Conservation (phyloP, 2,888 invertebrate genomes). For the Marronus borbonicus region DNA sequence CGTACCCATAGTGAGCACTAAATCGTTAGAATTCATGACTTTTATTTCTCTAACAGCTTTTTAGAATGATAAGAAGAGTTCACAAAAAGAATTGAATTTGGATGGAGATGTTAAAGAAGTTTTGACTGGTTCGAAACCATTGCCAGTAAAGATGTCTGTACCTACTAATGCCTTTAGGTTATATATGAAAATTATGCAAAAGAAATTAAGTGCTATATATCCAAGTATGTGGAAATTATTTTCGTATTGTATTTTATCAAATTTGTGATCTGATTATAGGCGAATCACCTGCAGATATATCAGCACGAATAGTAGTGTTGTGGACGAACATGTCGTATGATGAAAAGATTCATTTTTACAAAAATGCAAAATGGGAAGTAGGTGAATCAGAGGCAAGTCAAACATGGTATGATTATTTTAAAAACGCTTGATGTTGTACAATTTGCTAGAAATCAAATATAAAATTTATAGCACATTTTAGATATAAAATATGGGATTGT, state of each 20-base stretch:
- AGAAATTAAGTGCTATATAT: slow-evolving; percentile 69
- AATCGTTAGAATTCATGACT: background rate
- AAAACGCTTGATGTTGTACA: background rate
- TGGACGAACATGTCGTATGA: slow-evolving; percentile 70
- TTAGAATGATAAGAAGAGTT: background rate
- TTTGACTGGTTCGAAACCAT: background rate
- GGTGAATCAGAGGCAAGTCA: slow-evolving; percentile 50
- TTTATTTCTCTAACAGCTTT: background rate
- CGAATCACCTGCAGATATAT: slow-evolving; percentile 72
- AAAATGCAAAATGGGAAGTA: slow-evolving; percentile 66
- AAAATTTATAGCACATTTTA: too few species aligned
- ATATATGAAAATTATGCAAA: slow-evolving; percentile 72
- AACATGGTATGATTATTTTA: slow-evolving; percentile 1
- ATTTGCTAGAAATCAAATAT: background rate
- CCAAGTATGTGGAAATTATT: slow-evolving; percentile 62
- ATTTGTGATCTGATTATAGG: slow-evolving; percentile 59
- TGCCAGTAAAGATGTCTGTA: slow-evolving; percentile 63
- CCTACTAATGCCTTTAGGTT: slow-evolving; percentile 74
- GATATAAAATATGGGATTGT: too few species aligned
- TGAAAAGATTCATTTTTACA: slow-evolving; percentile 69
- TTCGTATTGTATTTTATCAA: background rate
- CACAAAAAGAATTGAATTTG: background rate
- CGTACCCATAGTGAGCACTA: background rate
- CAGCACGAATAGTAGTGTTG: slow-evolving; percentile 70
- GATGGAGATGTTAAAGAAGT: slow-evolving; percentile 12